Evolutionary conservation across 2,888 invertebrate species (phyloP), one percentile per base, ranked within the genome.

Genomic region (Entomobrya multifasciata): DNA sequence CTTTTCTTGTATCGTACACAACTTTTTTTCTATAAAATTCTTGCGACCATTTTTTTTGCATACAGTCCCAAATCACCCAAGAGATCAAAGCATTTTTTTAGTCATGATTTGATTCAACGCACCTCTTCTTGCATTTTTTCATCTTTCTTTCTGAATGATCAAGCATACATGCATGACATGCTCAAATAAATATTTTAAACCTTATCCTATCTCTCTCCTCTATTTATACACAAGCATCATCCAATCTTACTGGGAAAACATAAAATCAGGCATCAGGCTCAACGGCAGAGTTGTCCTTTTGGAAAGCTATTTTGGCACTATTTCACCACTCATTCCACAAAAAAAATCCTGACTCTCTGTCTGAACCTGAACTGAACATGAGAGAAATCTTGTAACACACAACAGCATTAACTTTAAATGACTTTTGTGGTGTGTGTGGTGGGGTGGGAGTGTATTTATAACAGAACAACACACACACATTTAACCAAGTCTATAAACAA

Each of bases 371-470:
- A 36, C 41, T 65, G 30, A 41, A 13, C 17, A 65, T 6, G 1
- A 65, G 8, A 15, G n/a, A n/a, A 15, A 65, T 65, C 65, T 65
- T 65, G 65, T 30, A 62, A 62, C 17, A n/a, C 30, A 30, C 17
- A 65, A 41, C 65, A 36, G 30, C 41, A 65, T 65, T 65, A 41
- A 36, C 74, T n/a, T 17, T 52, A 30, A n/a, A n/a, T n/a, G n/a
- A n/a, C n/a, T 52, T 52, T 52, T 52, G 74, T 74, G 8, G n/a
- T 52, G 74, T 52, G 25, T 65, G 65, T 41, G 65, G 55, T 20
- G n/a, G n/a, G 55, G 74, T 74, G 74, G 74, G 74, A 74, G 74
- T 74, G 74, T 74, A 74, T 74, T 74, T 74, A 74, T 74, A 74
- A 74, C 74, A 52, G 49, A 70, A 25, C n/a, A n/a, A n/a, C n/a